phyloP scores from a whole-genome alignment of 2,797 vertebrate genomes.

The Enteromius anoplus region DNA sequence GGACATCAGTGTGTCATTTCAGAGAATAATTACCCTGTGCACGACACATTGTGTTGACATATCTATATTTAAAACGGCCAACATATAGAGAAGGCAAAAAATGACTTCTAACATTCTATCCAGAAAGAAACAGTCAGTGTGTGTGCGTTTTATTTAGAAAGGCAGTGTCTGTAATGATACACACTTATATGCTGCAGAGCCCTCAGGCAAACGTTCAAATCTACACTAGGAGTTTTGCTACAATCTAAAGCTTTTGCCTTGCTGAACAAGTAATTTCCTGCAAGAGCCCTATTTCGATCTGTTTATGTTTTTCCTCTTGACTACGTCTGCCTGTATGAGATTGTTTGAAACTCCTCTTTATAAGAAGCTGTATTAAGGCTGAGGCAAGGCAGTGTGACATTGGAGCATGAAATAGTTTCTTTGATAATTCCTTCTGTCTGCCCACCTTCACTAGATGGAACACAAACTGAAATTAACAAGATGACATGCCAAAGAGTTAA shows the following conservation, averaged over 20 bases:
- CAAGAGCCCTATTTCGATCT: slow-evolving; percentile 65
- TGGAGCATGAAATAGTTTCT: slow-evolving; percentile 70
- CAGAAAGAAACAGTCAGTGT: background rate
- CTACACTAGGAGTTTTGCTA: slow-evolving; percentile 55
- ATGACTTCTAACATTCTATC: background rate
- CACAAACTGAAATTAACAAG: slow-evolving; percentile 72
- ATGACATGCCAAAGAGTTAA: slow-evolving; percentile 69
- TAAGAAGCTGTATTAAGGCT: slow-evolving; percentile 60
- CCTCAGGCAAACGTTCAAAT: slow-evolving; percentile 51
- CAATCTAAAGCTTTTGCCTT: slow-evolving; percentile 54
- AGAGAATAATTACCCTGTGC: slow-evolving; percentile 2
- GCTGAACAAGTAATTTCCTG: slow-evolving; percentile 63
- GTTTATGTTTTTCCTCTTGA: slow-evolving; percentile 60
- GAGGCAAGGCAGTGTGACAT: slow-evolving; percentile 62
- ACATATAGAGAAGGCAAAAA: background rate
- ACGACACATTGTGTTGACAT: background rate
- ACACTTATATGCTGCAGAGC: slow-evolving; percentile 46
- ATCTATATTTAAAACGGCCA: background rate
- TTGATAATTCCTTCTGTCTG: slow-evolving; percentile 66
- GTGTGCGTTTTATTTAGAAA: slow-evolving; percentile 29
- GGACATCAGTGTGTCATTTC: slow-evolving; percentile 35
- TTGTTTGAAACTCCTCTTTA: slow-evolving; percentile 61
- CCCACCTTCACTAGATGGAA: slow-evolving; percentile 67
- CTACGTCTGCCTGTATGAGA: slow-evolving; percentile 58
- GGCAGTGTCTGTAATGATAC: slow-evolving; percentile 46